Evolutionary conservation across 1,140 invertebrate genomes (phyloP).

Genomic region (Drosophila dunni): DNA sequence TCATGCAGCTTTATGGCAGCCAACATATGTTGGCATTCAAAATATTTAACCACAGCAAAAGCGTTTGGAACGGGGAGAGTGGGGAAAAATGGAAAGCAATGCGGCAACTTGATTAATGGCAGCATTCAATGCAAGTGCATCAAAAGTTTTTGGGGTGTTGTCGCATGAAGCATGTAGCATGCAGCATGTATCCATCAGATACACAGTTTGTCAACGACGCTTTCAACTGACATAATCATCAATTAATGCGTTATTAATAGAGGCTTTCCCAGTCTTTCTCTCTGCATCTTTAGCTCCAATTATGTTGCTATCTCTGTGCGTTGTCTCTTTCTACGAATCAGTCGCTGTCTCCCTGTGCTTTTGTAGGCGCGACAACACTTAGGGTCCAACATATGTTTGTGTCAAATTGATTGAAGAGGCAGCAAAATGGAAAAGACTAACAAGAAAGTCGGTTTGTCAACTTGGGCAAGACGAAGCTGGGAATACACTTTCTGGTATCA

Average conservation of each 20-base stretch:
- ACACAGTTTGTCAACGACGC: conserved; percentile 81
- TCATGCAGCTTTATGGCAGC: conserved; percentile 69
- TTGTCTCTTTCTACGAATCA: conserved; percentile 1
- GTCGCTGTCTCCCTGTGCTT: conserved; percentile 7
- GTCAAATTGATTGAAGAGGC: conserved; percentile 76
- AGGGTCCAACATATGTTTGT: conserved; percentile 73
- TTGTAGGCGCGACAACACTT: conserved; percentile 66
- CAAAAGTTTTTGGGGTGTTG: conserved; percentile 49
- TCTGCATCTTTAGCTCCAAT: not conserved
- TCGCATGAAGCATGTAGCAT: not conserved
- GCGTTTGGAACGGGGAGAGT: conserved; percentile 21
- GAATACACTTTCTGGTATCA: conserved; percentile 18
- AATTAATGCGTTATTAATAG: conserved; percentile 83
- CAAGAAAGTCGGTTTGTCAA: conserved; percentile 14
- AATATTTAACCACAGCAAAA: conserved; percentile 79
- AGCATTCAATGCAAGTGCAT: conserved; percentile 73
- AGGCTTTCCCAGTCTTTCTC: conserved; percentile 28
- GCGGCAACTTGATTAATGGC: conserved; percentile 67
- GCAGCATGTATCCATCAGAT: conserved; percentile 70
- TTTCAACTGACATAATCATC: conserved; percentile 82
- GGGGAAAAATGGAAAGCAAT: conserved; percentile 11
- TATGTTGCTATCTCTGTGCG: not conserved
- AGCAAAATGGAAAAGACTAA: conserved; percentile 41
- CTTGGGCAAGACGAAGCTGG: conserved; percentile 1
- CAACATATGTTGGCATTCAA: conserved; percentile 80